Conservation (phyloP, 2,888 invertebrate species). For the Scaptomyza flava region DNA sequence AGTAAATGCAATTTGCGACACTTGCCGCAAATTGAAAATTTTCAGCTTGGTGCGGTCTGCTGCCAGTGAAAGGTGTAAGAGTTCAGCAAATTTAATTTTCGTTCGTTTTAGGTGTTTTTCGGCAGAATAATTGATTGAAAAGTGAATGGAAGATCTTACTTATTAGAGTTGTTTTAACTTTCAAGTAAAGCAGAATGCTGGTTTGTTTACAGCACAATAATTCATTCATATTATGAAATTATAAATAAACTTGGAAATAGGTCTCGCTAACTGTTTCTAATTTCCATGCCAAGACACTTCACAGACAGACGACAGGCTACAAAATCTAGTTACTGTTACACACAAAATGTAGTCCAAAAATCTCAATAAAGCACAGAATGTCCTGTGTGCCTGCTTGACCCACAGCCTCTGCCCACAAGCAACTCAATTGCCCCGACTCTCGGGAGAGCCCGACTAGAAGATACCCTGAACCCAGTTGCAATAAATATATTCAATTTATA, state of each 20-base stretch:
- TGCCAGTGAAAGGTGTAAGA: constrained; percentile 31
- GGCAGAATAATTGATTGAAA: constrained; percentile 56
- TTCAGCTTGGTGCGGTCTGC: constrained; percentile 53
- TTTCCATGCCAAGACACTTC: constrained; percentile 33
- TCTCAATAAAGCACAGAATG: constrained; percentile 49
- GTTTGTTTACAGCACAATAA: constrained; percentile 19
- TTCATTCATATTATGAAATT: constrained; percentile 20
- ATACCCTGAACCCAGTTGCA: no score
- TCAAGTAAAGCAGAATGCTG: neutral
- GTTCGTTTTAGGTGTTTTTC: constrained; percentile 37
- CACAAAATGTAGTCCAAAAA: constrained; percentile 28
- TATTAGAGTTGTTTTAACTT: constrained; percentile 3
- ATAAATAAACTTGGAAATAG: constrained; percentile 47
- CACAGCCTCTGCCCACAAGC: no score
- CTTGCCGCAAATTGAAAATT: constrained; percentile 77
- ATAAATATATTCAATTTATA: no score
- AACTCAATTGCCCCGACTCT: no score
- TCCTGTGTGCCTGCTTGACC: no score
- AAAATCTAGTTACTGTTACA: constrained; percentile 59
- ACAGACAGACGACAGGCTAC: no score
- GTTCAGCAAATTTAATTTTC: constrained; percentile 38
- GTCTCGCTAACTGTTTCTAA: constrained; percentile 6
- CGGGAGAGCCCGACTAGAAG: no score
- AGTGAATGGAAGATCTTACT: constrained; percentile 1
- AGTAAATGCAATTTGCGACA: constrained; percentile 75